Conservation (phyloP, 2,113 vertebrate genomes). For the Geothlypis trichas region DNA sequence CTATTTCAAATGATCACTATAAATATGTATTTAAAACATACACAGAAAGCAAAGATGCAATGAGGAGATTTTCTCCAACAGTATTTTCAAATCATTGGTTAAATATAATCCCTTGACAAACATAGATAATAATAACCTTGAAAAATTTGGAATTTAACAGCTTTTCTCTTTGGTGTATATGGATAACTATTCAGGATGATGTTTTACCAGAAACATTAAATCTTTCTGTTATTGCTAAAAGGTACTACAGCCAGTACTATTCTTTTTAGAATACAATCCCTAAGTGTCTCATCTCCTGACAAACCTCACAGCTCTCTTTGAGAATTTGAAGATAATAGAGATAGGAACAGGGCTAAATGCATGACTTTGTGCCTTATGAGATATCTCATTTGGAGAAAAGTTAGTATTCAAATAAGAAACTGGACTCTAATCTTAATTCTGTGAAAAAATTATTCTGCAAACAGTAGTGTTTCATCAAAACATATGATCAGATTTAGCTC, state of each 20-base stretch:
- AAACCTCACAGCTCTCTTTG: neutral
- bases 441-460: neutral
- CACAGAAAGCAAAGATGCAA: neutral
- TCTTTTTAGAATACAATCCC: neutral
- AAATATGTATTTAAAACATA: neutral
- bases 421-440: neutral
- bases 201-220: neutral
- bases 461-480: neutral
- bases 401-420: neutral
- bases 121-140: neutral
- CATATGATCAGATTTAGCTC: neutral
- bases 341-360: neutral
- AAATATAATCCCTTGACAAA: neutral
- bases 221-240: neutral
- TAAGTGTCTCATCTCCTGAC: neutral
- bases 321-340: neutral
- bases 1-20: neutral
- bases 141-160: neutral
- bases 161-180: neutral
- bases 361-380: neutral
- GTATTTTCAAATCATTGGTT: neutral
- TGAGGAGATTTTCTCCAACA: neutral
- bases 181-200: neutral
- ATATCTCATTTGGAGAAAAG: accelerated
- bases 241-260: neutral